These are phyloP conservation scores for Ficedula albicollis DNA, from an alignment of 2,797 vertebrate genomes.

Conservation along the genomic window DNA sequence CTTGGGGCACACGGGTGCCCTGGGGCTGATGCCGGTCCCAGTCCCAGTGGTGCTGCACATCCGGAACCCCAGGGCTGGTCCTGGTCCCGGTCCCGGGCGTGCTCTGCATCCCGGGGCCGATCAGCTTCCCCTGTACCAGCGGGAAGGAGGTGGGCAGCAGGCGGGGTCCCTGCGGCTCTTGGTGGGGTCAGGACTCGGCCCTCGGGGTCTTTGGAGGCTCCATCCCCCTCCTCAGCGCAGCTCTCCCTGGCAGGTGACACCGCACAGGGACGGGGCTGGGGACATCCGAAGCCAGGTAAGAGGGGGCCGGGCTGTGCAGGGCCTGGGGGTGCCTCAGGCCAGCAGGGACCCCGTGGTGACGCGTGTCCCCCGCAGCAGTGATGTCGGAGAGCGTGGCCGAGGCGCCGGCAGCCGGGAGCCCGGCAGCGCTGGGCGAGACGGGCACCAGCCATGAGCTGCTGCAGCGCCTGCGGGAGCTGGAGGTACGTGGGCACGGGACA, in stretches of 20 bases:
- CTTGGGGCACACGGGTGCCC: background rate
- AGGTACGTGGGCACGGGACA: slow-evolving; percentile 70
- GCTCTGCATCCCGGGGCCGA: background rate
- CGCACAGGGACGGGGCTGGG: background rate
- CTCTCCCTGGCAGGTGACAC: background rate
- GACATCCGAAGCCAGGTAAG: background rate
- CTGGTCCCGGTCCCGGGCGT: background rate
- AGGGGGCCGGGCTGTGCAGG: background rate
- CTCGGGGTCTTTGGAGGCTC: background rate
- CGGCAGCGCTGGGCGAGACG: slow-evolving; percentile 78
- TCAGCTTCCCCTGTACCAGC: background rate
- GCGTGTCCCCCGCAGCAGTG: slow-evolving; percentile 21
- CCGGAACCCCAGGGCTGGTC: background rate
- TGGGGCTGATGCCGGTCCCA: background rate
- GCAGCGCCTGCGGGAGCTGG: slow-evolving; percentile 89
- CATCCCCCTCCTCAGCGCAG: background rate
- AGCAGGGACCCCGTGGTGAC: background rate
- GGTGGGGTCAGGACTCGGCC: background rate
- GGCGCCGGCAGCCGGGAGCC: slow-evolving; percentile 77
- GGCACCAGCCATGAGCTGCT: slow-evolving; percentile 89
- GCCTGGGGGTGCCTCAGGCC: background rate
- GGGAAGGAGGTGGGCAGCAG: background rate
- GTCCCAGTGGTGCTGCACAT: background rate
- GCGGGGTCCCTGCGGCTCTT: background rate
- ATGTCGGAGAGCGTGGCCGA: slow-evolving; percentile 88